Conservation (phyloP, 2,113 vertebrate genomes). For the Gorsachius goisagi region DNA sequence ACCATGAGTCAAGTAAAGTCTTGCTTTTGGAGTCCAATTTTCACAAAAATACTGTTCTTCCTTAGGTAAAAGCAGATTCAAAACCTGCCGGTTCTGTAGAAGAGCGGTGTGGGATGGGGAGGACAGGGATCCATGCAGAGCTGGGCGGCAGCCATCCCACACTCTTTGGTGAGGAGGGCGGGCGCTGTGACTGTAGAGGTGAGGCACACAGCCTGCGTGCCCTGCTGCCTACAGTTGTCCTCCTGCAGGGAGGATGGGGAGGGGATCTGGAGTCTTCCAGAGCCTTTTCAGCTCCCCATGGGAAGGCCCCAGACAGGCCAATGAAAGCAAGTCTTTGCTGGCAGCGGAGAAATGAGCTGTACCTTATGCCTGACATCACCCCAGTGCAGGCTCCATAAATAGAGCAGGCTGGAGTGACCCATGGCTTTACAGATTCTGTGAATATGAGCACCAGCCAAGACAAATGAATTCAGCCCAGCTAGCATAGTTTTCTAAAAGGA, state of each 20-base stretch:
- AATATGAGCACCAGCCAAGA: not conserved
- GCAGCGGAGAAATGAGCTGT: not conserved
- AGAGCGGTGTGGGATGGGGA: not conserved
- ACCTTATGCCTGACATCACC: not conserved
- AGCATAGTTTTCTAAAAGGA: not conserved
- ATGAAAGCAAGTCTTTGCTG: not conserved
- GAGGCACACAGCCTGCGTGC: not conserved
- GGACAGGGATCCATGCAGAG: not conserved
- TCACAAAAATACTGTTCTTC: not conserved
- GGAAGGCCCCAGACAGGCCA: not conserved
- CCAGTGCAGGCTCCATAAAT: not conserved
- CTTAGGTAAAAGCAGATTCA: not conserved
- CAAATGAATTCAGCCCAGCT: not conserved
- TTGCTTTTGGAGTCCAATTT: not conserved
- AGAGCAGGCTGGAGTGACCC: not conserved
- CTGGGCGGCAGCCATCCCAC: not conserved
- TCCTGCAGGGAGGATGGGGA: not conserved
- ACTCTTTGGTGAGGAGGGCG: rapidly evolving
- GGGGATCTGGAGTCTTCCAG: not conserved
- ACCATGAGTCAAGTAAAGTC: not conserved
- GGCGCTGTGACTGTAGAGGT: not conserved
- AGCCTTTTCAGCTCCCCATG: not conserved
- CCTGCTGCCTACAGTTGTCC: not conserved
- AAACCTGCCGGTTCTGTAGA: rapidly evolving
- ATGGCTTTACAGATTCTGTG: not conserved